These are phyloP conservation scores for Megathymus violae DNA, from an alignment of 1,140 invertebrate genomes.

Conservation along the genomic window DNA sequence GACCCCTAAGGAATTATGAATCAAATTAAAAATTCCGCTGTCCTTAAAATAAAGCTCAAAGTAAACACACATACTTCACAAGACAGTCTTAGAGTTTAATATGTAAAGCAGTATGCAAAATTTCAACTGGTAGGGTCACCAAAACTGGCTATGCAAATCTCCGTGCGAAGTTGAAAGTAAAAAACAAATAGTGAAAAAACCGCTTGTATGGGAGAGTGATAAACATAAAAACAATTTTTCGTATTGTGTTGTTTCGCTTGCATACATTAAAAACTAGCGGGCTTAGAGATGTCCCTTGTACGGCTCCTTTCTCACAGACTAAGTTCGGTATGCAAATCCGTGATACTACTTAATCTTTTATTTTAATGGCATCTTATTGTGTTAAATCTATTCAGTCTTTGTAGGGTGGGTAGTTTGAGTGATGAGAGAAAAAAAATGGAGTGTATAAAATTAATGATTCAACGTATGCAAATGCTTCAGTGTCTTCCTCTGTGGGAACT, in stretches of 20 bases:
- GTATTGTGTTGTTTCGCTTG: constrained; percentile 61
- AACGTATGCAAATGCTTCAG: constrained; percentile 71
- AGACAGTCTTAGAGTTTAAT: constrained; percentile 73
- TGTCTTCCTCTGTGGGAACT: constrained; percentile 72
- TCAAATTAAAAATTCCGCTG: constrained; percentile 72
- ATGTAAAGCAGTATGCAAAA: constrained; percentile 72
- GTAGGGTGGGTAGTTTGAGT: constrained; percentile 55
- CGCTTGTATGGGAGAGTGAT: constrained; percentile 74
- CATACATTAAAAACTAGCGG: constrained; percentile 65
- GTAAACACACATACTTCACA: constrained; percentile 74
- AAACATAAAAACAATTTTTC: constrained; percentile 78
- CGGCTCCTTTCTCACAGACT: constrained; percentile 72
- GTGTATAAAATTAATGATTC: constrained; percentile 74
- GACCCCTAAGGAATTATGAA: constrained; percentile 70
- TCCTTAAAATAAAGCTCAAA: constrained; percentile 77
- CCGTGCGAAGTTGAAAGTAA: constrained; percentile 77
- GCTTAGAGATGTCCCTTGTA: constrained; percentile 57
- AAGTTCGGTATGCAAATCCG: constrained; percentile 74
- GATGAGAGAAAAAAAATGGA: constrained; percentile 59
- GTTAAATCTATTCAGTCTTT: constrained; percentile 64
- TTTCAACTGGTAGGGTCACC: constrained; percentile 57
- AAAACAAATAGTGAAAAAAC: constrained; percentile 82
- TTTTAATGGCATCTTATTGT: constrained; percentile 82
- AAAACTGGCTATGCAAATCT: constrained; percentile 79
- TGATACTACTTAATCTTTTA: constrained; percentile 78